These are phyloP conservation scores for Actinia equina DNA, from an alignment of 64 coral and sea anemone genomes.

Conservation along the genomic window DNA sequence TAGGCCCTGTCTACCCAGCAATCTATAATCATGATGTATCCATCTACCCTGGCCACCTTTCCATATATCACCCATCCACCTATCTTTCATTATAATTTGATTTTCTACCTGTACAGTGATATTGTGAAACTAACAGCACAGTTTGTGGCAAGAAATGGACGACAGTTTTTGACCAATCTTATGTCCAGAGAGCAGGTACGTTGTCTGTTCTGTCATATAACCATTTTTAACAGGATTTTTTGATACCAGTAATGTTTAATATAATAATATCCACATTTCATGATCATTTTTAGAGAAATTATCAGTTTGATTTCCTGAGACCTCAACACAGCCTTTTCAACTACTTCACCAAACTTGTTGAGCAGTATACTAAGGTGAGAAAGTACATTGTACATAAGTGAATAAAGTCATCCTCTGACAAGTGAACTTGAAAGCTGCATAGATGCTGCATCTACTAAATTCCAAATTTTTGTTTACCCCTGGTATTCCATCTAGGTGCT, in stretches of 20 bases:
- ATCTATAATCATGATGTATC: no score
- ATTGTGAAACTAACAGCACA: conserved; percentile 92
- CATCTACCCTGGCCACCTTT: no score
- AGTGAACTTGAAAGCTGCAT: no score
- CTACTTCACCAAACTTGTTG: conserved; percentile 98
- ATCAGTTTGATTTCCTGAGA: conserved; percentile 95
- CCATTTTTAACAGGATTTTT: not conserved
- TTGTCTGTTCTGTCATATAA: not conserved
- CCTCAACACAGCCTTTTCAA: conserved; percentile 99
- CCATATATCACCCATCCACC: no score
- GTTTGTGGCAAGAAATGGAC: conserved; percentile 98
- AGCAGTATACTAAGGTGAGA: conserved; percentile 97
- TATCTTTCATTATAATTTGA: not conserved
- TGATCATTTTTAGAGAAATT: conserved; percentile 70
- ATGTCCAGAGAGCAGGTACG: conserved; percentile 90
- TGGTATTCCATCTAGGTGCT: conserved; percentile 54
- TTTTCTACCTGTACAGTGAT: conserved; percentile 37
- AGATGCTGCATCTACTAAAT: no score
- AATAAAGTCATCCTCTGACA: no score
- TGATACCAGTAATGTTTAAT: no score
- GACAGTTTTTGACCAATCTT: conserved; percentile 91
- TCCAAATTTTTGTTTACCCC: no score
- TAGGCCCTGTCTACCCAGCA: no score
- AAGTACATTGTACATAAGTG: no score
- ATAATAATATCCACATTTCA: not conserved